Conservation (phyloP, 2,113 vertebrate genomes). For the Tachuris rubrigastra region DNA sequence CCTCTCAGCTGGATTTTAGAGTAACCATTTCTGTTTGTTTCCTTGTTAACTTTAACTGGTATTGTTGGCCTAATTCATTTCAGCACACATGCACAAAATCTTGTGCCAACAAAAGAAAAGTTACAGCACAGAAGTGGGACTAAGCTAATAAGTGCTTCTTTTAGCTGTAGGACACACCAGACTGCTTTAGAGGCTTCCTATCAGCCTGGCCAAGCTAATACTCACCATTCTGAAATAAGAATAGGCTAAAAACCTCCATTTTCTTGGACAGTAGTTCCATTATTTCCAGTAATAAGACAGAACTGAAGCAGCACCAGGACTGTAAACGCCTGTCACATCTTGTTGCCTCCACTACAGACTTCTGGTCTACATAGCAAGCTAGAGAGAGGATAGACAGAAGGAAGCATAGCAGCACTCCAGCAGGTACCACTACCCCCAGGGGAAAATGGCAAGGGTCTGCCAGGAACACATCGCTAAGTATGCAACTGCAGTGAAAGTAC, state of each 20-base stretch:
- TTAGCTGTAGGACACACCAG: not conserved
- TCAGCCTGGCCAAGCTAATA: not conserved
- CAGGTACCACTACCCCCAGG: fast-evolving
- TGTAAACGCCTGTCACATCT: not conserved
- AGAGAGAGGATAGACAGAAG: not conserved
- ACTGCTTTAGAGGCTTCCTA: not conserved
- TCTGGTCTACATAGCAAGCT: not conserved
- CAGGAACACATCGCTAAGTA: not conserved
- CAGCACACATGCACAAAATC: not conserved
- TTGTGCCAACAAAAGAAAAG: not conserved
- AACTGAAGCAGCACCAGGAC: not conserved
- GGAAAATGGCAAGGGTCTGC: not conserved
- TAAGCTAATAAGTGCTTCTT: not conserved
- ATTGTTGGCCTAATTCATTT: not conserved
- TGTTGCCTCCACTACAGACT: not conserved
- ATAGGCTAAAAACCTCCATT: not conserved
- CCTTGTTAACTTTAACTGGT: not conserved
- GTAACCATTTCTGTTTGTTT: not conserved
- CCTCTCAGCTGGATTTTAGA: not conserved
- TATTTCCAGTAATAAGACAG: not conserved
- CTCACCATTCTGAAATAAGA: not conserved
- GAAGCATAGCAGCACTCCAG: not conserved
- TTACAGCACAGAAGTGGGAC: not conserved
- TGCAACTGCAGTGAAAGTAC: not conserved
- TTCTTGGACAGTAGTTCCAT: not conserved